A percentile compares a stretch with the other conserved stretches of the same genome.
These are phyloP conservation scores for Festucalex cinctus DNA, from an alignment of 2,113 vertebrate genomes.

Conservation along the genomic window DNA sequence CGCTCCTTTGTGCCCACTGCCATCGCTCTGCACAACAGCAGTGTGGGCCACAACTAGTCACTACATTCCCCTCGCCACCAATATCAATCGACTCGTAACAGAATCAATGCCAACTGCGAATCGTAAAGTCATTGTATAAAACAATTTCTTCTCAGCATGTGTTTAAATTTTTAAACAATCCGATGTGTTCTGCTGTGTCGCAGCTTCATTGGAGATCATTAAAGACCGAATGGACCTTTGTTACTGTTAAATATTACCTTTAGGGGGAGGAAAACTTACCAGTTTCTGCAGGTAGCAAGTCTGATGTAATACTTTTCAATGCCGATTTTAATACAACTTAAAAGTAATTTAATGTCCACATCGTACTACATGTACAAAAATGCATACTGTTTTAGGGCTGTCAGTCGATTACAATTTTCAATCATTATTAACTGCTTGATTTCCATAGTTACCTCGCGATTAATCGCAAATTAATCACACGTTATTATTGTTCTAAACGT, in stretches of 20 bases:
- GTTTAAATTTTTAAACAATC: not conserved
- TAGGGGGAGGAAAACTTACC: not conserved
- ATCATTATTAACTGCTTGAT: too few species aligned
- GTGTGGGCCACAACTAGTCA: not conserved
- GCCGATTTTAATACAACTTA: too few species aligned
- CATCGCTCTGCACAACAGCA: not conserved
- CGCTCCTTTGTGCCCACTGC: not conserved
- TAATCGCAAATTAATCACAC: too few species aligned
- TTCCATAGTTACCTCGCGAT: too few species aligned
- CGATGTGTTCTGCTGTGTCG: not conserved
- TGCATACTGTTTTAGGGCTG: too few species aligned
- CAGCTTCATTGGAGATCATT: not conserved
- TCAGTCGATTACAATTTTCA: too few species aligned
- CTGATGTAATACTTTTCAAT: too few species aligned
- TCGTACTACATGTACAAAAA: too few species aligned
- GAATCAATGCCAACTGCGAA: not conserved
- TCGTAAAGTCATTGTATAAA: not conserved
- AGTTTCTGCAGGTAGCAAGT: too few species aligned
- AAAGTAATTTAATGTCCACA: too few species aligned
- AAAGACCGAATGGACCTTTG: not conserved
- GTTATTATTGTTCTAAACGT: too few species aligned
- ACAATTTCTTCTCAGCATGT: not conserved
- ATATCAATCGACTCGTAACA: not conserved
- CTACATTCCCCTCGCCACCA: not conserved
- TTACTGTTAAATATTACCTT: too few species aligned